Evolutionary conservation across 2,113 vertebrate species (phyloP).

Genomic region (Microtus oregoni): DNA sequence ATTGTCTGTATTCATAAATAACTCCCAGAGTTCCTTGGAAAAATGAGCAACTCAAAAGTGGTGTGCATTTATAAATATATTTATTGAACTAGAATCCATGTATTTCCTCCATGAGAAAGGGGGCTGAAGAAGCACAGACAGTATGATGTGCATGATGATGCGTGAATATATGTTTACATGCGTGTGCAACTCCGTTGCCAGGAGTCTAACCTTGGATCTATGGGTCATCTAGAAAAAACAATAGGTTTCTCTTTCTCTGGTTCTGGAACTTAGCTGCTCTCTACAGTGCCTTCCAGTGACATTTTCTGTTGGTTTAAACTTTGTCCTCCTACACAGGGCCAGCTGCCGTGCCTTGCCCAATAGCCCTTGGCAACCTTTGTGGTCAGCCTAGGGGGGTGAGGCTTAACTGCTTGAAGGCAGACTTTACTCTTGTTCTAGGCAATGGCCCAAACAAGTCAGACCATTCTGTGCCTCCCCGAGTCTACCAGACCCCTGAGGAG

Average conservation of each 20-base stretch:
- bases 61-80: neutral
- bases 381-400: neutral
- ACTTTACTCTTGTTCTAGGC: neutral
- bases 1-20: neutral
- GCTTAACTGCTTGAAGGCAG: neutral
- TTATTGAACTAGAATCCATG: neutral
- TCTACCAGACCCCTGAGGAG: neutral
- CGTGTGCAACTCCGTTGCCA: neutral
- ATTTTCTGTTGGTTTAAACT: neutral
- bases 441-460: neutral
- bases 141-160: accelerated
- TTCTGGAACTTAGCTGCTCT: neutral
- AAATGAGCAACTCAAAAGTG: neutral
- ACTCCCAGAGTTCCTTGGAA: neutral
- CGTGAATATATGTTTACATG: neutral
- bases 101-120: neutral
- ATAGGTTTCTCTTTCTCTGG: neutral
- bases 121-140: neutral
- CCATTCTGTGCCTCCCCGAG: neutral
- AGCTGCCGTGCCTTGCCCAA: neutral
- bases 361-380: neutral
- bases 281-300: neutral
- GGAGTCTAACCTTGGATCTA: neutral
- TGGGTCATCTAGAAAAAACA: neutral
- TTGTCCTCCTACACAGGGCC: neutral